Evolutionary conservation across 2,113 vertebrate species (phyloP), one percentile per base, ranked within the genome.

Genomic region (Silurus asotus): DNA sequence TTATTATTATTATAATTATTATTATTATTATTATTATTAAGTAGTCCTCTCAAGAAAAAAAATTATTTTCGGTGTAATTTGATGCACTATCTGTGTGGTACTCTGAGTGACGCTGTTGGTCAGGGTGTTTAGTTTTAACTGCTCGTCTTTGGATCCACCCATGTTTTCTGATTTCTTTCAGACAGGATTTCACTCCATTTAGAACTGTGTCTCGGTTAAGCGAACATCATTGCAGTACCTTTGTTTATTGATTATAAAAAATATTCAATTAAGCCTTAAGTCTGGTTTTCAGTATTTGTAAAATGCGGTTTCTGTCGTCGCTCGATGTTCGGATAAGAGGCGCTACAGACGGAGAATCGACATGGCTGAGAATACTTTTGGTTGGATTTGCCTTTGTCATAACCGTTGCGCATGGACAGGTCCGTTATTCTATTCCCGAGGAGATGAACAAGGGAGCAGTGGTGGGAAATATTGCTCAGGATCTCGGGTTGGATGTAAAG

Each of bases 181-280:
- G 94, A 72, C 90, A 96, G 93, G 93, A 95, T 88, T 61, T 93
- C n/a, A 89, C 88, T 5, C 15, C 56, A 15, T 14, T 4, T 15
- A 15, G 15, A 15, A 58, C 15, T 58, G 83, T 90, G n/a, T 93
- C 93, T 83, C 92, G 37, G 37, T 37, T 37, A 37, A 37, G 28
- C 28, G 28, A 37, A 37, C 28, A 37, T 37, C 28, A 37, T 37
- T 37, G 28, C 28, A 37, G 28, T 37, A 37, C 28, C 28, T 37
- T 37, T 37, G 28, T 37, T 37, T 37, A 37, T 37, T 37, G 28
- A 37, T 37, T 37, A 37, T 37, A 37, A 37, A 37, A 37, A 37
- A 1, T 37, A 37, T 37, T 37, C 28, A 37, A 37, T 37, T 37
- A 37, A 37, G 28, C 1, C 28, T 37, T 37, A 2, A 37, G 28